Percentiles rank a stretch among this genome's conserved stretches.
Evolutionary conservation across 2,888 invertebrate species (phyloP).

Genomic region (Crematogaster levior): DNA sequence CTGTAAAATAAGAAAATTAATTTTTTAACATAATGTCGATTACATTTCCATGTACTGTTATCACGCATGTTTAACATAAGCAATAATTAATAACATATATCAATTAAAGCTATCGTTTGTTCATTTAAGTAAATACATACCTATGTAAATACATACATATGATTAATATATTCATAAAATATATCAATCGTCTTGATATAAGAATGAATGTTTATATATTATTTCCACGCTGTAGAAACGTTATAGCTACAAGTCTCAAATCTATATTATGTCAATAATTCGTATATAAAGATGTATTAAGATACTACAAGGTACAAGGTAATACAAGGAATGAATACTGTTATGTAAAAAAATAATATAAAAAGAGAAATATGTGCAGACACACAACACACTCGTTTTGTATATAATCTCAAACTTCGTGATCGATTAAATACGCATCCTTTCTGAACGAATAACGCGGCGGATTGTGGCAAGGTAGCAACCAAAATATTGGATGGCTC

Average conservation of each 20-base stretch:
- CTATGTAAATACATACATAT: neutral
- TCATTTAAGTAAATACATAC: constrained; percentile 13
- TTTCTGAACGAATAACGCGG: constrained; percentile 83
- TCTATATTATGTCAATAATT: constrained; percentile 31
- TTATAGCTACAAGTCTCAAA: constrained; percentile 36
- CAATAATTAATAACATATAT: neutral
- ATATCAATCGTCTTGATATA: constrained; percentile 12
- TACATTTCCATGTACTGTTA: constrained; percentile 10
- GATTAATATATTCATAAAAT: constrained; percentile 21
- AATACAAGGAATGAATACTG: constrained; percentile 32
- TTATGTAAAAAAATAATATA: constrained; percentile 42
- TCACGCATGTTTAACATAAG: constrained; percentile 12
- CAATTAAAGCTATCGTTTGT: constrained; percentile 30
- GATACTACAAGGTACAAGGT: no score
- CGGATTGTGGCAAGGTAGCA: constrained; percentile 89
- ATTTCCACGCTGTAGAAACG: constrained; percentile 43
- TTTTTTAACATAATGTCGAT: constrained; percentile 42
- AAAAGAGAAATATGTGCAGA: constrained; percentile 38
- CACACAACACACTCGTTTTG: neutral
- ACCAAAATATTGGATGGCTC: constrained; percentile 90
- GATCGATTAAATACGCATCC: constrained; percentile 83
- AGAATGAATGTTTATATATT: constrained; percentile 22
- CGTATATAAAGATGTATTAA: constrained; percentile 16
- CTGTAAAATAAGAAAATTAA: constrained; percentile 30
- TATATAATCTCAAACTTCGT: constrained; percentile 77